Evolutionary conservation across 2,113 vertebrate genomes (phyloP).

Genomic region (Cyprinus carpio): DNA sequence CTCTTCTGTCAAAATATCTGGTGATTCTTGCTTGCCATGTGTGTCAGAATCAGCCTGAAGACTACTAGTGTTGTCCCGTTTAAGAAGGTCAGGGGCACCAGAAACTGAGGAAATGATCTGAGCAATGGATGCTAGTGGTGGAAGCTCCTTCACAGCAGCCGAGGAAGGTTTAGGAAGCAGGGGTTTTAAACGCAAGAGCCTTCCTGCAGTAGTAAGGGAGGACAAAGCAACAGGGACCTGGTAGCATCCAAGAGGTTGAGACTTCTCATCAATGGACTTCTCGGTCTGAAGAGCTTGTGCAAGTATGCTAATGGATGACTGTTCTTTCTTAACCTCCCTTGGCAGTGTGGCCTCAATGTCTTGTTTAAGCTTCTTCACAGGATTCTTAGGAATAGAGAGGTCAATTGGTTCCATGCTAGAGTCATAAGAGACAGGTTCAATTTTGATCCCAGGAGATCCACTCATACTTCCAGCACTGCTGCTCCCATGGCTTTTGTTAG

Average conservation of each 20-base stretch:
- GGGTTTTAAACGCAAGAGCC: conserved; percentile 54
- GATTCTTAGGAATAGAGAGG: conserved; percentile 87
- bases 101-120: conserved; percentile 98
- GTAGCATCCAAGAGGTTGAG: conserved; percentile 48
- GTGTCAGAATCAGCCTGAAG: conserved; percentile 19
- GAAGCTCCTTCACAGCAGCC: conserved; percentile 76
- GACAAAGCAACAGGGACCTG: conserved; percentile 56
- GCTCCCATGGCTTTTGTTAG: conserved; percentile 73
- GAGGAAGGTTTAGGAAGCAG: conserved; percentile 51
- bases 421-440: conserved; percentile 41
- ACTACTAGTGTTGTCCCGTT: conserved; percentile 45
- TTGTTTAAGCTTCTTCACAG: conserved; percentile 74
- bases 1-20: conserved; percentile 29
- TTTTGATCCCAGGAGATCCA: conserved; percentile 42
- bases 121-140: conserved; percentile 93
- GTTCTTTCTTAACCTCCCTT: conserved; percentile 72
- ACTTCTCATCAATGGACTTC: conserved; percentile 43
- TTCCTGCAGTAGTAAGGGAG: conserved; percentile 4
- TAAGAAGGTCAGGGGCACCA: conserved; percentile 71
- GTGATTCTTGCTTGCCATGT: conserved; percentile 24
- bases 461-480: conserved; percentile 35
- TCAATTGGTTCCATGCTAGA: conserved; percentile 88
- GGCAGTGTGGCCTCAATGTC: conserved; percentile 33
- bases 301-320: conserved; percentile 57
- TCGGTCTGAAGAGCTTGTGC: conserved; percentile 17